Percentiles rank a stretch among this genome's conserved stretches.
phyloP scores from a whole-genome alignment of 2,113 vertebrate genomes.

The cattle (Bos taurus) region DNA sequence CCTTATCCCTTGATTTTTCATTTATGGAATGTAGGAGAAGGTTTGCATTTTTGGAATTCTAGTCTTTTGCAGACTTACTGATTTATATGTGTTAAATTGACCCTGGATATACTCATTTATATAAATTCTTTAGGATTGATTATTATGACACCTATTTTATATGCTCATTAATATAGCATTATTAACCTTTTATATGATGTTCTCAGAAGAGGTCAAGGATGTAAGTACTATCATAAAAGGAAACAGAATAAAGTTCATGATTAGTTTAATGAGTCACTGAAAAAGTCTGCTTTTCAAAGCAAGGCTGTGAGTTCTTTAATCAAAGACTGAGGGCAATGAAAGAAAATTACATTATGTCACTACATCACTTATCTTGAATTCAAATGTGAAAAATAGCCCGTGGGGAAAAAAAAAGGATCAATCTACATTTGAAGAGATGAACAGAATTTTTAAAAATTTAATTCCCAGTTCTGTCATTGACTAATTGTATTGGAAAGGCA shows the following conservation, averaged over 20 bases:
- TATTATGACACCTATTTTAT: background rate
- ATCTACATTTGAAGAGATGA: background rate
- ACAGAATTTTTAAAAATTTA: constrained; percentile 26
- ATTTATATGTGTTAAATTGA: background rate
- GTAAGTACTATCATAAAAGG: background rate
- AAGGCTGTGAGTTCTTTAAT: constrained; percentile 61
- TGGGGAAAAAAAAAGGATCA: background rate
- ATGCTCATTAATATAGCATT: constrained; percentile 35
- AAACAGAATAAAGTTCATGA: constrained; percentile 32
- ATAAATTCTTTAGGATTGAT: constrained; percentile 34
- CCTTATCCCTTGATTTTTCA: background rate
- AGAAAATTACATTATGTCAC: constrained; percentile 42
- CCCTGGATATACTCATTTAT: background rate
- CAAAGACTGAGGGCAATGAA: constrained; percentile 41
- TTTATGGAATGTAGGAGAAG: constrained; percentile 8
- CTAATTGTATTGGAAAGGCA: background rate
- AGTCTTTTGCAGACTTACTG: background rate
- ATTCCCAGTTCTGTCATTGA: background rate
- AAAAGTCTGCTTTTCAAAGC: constrained; percentile 57
- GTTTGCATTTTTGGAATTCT: background rate
- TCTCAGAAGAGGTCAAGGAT: constrained; percentile 30
- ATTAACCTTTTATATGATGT: constrained; percentile 15
- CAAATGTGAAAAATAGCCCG: constrained; percentile 34
- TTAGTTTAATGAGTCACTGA: constrained; percentile 55
- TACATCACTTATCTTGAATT: constrained; percentile 41